Base-by-base conservation (phyloP, 2,888 invertebrate genomes). In the Cerastis leucographa region DNA sequence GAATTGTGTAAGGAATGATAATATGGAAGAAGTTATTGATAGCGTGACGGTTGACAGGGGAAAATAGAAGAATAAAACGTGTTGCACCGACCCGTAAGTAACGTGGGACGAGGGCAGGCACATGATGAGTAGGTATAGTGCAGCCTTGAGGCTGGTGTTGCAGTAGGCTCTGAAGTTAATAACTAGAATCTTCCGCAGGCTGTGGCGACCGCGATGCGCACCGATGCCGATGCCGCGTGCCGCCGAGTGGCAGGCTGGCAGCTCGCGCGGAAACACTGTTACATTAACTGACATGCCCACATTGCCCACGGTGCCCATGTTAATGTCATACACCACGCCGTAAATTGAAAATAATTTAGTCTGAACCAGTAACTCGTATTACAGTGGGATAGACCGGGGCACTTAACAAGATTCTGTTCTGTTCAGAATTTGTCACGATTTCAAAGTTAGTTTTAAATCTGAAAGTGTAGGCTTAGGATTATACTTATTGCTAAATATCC, bases 251-350 rank as follows among this genome's bases (percentile, higher is more conserved):
- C 74, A 65, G 79, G 61, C 68, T 74, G 80, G 76, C 82, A 86
- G 81, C 90, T 85, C 88, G 85, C 81, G 82, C 87, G 87, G 86
- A 89, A 88, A 87, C 88, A 88, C 89, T 87, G 89, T 88, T 87
- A 89, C 85, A 65, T 71, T 77, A 83, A 86, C 83, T 85, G 78
- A 74, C 78, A 59, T 73, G 69, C 56, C 56, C 75, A 65, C 29
- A 1, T 19, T 61, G 59, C 29, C 56, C 75, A 65, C 29, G 4
- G 29, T 61, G 59, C 29, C 29, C 61, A 61, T 61, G 56, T 35
- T 72, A 75, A 76, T 85, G 71, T 74, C 83, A 71, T 51, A 79
- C 51, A 77, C 72, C 69, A 72, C 73, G 74, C 17, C 64, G 56
- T 40, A 25, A 54, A 79, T 74, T 51, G 19, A 5, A 56, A 56